Evolutionary conservation across 2,113 vertebrate genomes (phyloP).

Genomic region (Semicossyphus pulcher): DNA sequence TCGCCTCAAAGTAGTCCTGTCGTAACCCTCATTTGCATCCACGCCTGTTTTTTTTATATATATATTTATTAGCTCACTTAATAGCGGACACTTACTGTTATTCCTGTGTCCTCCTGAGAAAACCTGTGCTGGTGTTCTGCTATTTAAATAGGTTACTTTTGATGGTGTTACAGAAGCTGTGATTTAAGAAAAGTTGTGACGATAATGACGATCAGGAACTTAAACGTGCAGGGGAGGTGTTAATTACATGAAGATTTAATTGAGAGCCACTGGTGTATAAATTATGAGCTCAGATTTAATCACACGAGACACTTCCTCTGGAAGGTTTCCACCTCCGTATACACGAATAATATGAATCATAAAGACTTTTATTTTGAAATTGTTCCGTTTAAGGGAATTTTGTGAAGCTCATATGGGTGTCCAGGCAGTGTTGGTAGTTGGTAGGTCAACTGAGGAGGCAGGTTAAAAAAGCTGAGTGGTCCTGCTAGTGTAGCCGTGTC

Average conservation of each 20-base stretch:
- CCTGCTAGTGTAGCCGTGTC: too few relatives aligned
- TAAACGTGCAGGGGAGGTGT: conserved; percentile 55
- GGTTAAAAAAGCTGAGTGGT: too few relatives aligned
- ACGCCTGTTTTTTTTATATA: conserved; percentile 72
- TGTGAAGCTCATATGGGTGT: too few relatives aligned
- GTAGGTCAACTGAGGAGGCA: too few relatives aligned
- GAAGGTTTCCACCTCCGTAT: conserved; percentile 1
- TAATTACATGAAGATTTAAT: conserved; percentile 62
- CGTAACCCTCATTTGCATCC: conserved; percentile 97
- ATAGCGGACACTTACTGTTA: conserved; percentile 86
- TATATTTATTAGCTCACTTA: conserved; percentile 85
- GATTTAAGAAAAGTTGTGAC: conserved; percentile 56
- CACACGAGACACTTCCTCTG: neutral
- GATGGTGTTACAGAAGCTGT: conserved; percentile 76
- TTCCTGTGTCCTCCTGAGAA: conserved; percentile 80
- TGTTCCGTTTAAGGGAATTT: too few relatives aligned
- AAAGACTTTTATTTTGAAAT: too few relatives aligned
- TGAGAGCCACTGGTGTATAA: conserved; percentile 16
- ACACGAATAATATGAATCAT: neutral
- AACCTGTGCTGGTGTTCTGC: conserved; percentile 82
- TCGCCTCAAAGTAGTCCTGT: conserved; percentile 92
- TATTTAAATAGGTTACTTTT: conserved; percentile 82
- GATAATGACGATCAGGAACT: conserved; percentile 39
- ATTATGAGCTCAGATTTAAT: conserved; percentile 22
- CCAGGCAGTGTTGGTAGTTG: too few relatives aligned